Evolutionary conservation across 2,888 invertebrate genomes (phyloP).

Genomic region (Keiferia lycopersicella): DNA sequence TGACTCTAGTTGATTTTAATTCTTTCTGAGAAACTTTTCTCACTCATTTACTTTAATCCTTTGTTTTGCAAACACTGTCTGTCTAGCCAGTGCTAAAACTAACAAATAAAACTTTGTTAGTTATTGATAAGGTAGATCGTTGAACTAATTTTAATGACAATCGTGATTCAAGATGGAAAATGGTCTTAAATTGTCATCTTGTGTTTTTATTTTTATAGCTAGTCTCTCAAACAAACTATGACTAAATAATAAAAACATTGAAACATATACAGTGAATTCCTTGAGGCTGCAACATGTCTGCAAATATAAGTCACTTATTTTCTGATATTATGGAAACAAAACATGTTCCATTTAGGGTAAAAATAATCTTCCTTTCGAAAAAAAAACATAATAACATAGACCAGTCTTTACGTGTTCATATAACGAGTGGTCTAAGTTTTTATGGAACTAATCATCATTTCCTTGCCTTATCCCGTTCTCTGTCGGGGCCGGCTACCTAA

Average conservation of each 20-base stretch:
- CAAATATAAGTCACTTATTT: too few species aligned
- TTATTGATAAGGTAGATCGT: background rate
- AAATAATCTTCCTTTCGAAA: too few species aligned
- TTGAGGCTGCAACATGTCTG: too few species aligned
- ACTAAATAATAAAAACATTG: background rate
- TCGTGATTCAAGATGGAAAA: background rate
- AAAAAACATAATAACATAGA: too few species aligned
- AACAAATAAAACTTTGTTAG: background rate
- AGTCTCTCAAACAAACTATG: background rate
- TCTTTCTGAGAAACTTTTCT: background rate
- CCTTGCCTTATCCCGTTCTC: too few species aligned
- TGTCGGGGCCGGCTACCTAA: too few species aligned
- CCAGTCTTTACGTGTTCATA: too few species aligned
- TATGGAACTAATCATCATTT: too few species aligned
- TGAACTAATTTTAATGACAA: conserved; percentile 14
- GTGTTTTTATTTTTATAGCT: background rate
- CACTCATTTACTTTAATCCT: background rate
- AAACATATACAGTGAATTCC: background rate
- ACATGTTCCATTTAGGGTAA: too few species aligned
- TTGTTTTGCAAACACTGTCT: conserved; percentile 3
- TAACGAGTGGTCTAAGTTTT: too few species aligned
- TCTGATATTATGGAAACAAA: too few species aligned
- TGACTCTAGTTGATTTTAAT: background rate
- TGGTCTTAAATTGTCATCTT: too few species aligned
- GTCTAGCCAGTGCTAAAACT: conserved; percentile 50